Percentiles rank a stretch among this genome's conserved stretches.
Conservation (phyloP, 2,797 vertebrate species). For the Pangasius djambal region DNA sequence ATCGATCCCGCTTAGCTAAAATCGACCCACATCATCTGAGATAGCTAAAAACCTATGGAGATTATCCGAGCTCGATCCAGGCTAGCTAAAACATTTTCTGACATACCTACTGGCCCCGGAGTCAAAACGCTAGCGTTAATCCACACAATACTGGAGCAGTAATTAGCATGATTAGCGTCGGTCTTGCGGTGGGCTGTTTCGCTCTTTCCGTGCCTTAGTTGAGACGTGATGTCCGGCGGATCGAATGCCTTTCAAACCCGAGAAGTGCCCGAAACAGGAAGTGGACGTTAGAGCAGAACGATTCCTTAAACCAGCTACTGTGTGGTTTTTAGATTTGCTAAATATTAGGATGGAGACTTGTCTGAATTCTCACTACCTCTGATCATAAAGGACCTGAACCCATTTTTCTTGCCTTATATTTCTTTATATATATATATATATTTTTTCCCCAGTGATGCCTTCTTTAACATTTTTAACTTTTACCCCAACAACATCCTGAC, state of each 20-base stretch:
- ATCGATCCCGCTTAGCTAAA: not conserved
- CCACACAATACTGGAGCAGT: not conserved
- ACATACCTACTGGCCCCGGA: not conserved
- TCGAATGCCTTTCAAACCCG: not conserved
- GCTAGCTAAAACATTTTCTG: no score
- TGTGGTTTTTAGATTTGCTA: not conserved
- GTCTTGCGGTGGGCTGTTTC: not conserved
- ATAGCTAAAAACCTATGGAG: no score
- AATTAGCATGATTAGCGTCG: not conserved
- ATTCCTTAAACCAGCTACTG: not conserved
- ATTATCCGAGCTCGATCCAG: no score
- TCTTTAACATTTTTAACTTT: not conserved
- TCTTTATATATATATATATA: not conserved
- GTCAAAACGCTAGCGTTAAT: not conserved
- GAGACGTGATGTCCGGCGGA: not conserved
- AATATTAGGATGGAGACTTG: not conserved
- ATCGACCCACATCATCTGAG: no score
- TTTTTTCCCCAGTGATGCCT: not conserved
- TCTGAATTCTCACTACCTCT: slow-evolving; percentile 16
- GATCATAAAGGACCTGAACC: not conserved
- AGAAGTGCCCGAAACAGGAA: not conserved
- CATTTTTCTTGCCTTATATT: not conserved
- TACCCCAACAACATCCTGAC: not conserved
- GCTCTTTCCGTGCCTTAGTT: slow-evolving; percentile 6
- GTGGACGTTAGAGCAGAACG: not conserved